Base-by-base conservation (phyloP, 2,113 vertebrate genomes). In the Ictalurus furcatus region DNA sequence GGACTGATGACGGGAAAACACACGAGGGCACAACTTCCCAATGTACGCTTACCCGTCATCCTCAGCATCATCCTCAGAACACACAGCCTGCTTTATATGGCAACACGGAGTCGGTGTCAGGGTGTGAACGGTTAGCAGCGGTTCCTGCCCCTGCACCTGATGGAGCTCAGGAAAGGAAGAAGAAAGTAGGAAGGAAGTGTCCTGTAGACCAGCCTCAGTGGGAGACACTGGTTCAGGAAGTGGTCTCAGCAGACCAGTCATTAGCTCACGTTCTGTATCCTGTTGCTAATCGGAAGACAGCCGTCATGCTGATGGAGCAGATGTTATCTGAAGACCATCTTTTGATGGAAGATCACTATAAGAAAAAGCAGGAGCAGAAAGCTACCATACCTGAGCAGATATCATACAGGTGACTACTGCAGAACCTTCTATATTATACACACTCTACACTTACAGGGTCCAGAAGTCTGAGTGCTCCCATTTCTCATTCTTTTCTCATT, bases 271-370 rank as follows among this genome's bases (percentile, higher is more conserved):
- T 95, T 30, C 94, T 99, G 13, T 94, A 94, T 85, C 96, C 97
- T 16, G 90, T 95, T 54, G 89, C 96, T 86, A 94, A 93, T 56
- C 96, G 97, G 78, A 97, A 96, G 93, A 97, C 96, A 1, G 95
- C 95, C 4, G 89, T 97, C 76, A 97, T 97, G 92, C 95, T 99
- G 90, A 96, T 99, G 96, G 97, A 98, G 92, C 97, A 96, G 87
- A 94, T 99, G 85, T 96, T 99, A 88, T 97, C 97, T 0, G 94
- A 96, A 89, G 95, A 96, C 88, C 82, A 95, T n/a, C 94, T 96
- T 88, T 85, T 95, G 67, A 95, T 96, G 96, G 95, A 94, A 87
- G 96, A 95, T 92, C 95, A 96, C 92, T 96, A 95, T 88, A 96
- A 94, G 92, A 95, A 94, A 90, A 96, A 95, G 87, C 94, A 94